phyloP scores from a whole-genome alignment of 2,888 invertebrate genomes.

The Mechanitis messenoides region DNA sequence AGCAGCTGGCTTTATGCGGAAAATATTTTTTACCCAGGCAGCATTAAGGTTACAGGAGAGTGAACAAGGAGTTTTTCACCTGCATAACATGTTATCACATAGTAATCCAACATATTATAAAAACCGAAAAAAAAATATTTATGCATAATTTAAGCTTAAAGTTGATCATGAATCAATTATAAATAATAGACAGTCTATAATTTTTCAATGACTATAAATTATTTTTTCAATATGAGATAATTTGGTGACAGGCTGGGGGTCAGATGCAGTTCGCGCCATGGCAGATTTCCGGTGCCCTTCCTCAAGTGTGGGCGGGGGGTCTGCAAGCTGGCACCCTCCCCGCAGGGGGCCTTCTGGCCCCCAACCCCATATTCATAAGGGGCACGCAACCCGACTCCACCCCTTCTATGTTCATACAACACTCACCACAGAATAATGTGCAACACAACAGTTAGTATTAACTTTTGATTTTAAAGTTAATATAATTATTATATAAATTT shows the following conservation, averaged over 20 bases:
- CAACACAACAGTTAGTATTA: slow-evolving; percentile 68
- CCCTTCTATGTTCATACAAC: slow-evolving; percentile 88
- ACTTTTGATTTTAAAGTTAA: slow-evolving; percentile 8
- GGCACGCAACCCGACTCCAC: slow-evolving; percentile 84
- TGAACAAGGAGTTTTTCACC: no score
- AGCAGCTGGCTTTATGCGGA: no score
- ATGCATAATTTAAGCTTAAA: no score
- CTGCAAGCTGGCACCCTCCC: slow-evolving; percentile 80
- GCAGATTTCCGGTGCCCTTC: slow-evolving; percentile 83
- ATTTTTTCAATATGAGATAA: slow-evolving; percentile 10
- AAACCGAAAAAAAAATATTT: no score
- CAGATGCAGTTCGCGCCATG: slow-evolving; percentile 89
- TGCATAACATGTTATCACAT: no score
- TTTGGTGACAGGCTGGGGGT: slow-evolving; percentile 68
- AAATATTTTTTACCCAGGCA: no score
- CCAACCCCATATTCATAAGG: slow-evolving; percentile 89
- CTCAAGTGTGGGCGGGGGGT: slow-evolving; percentile 86
- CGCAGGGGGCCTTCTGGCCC: slow-evolving; percentile 79
- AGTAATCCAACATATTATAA: no score
- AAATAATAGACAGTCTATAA: no score
- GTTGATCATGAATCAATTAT: no score
- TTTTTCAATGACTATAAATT: no score
- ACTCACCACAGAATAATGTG: slow-evolving; percentile 79
- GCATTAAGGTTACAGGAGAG: no score
- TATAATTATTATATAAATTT: slow-evolving; percentile 9